A percentile compares a stretch with the other conserved stretches of the same genome.
Conservation (phyloP, 2,797 vertebrate species). For the Scyliorhinus canicula region DNA sequence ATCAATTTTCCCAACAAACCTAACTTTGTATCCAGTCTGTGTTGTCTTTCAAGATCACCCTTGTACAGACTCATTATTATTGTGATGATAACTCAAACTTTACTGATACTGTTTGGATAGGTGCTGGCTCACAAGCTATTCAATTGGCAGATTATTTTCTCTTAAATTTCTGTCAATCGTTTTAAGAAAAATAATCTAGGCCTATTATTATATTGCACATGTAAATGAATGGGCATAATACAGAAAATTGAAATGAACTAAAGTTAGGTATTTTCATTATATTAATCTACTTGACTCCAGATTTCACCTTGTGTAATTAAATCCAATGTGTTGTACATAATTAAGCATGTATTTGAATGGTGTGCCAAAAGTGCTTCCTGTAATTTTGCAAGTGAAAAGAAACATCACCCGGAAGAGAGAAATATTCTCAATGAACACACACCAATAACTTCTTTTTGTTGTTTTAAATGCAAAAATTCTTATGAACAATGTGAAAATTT, state of each 20-base stretch:
- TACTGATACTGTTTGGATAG: background rate
- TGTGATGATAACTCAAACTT: background rate
- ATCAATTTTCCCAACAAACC: background rate
- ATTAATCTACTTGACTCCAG: background rate
- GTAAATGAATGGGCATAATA: background rate
- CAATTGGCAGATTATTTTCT: background rate
- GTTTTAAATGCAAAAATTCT: conserved; percentile 19
- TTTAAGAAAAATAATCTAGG: background rate
- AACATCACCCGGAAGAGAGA: background rate
- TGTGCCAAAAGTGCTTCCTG: background rate
- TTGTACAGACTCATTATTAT: background rate
- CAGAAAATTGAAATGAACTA: background rate
- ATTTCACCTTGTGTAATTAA: background rate
- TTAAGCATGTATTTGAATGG: background rate
- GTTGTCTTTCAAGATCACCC: background rate
- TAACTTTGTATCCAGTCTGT: background rate
- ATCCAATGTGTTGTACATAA: background rate
- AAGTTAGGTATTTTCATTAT: background rate
- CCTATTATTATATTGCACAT: background rate
- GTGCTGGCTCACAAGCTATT: background rate
- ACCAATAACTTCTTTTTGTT: background rate
- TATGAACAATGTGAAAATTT: conserved; percentile 11
- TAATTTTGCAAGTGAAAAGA: background rate
- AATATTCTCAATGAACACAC: background rate
- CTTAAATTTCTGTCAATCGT: background rate